Base-by-base conservation (phyloP, 2,113 vertebrate species). In the Menura novaehollandiae region DNA sequence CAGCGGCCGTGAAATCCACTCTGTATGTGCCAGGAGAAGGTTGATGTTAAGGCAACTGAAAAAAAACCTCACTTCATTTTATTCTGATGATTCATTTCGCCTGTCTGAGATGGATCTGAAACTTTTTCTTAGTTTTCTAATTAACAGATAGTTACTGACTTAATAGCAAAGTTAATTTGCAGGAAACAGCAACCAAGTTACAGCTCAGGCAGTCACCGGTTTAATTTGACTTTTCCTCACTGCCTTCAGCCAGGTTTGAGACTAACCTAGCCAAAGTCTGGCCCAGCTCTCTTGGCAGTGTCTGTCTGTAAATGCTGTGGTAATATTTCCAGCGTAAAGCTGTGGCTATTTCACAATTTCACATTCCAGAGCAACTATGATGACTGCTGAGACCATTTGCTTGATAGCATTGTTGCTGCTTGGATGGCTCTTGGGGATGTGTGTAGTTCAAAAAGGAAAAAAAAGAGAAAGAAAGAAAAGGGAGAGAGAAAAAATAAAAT, bases 311-410 rank as follows among this genome's bases (percentile, higher is more conserved):
- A 92, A 78, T 71, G n/a, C 56, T 71, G 4, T 75, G 64, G 35
- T 81, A 95, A 87, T 91, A 75, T 68, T 90, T 81, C 69, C 73
- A 39, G 33, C 32, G 32, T 80, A 75, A 92, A 92, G 53, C 71
- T 69, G 47, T 73, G 69, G 62, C 16, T 80, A 81, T 89, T 94
- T 95, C 79, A 86, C 59, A 51, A 39, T 93, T 95, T 96, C 83
- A 67, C 81, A 82, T 89, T 80, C 47, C 83, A 90, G 72, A 83
- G 26, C 62, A 77, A 19, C 75, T 41, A 28, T 77, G 79, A 67
- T 74, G 53, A 67, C 67, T 84, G 59, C 89, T 88, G 52, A 77
- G 52, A 97, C 53, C n/a, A 33, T 69, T 91, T 84, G n/a, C 43
- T 85, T 71, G 60, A 73, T 56, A 66, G 23, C 24, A 32, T 90